phyloP scores from a whole-genome alignment of 2,113 vertebrate species.

The Sturnus vulgaris region DNA sequence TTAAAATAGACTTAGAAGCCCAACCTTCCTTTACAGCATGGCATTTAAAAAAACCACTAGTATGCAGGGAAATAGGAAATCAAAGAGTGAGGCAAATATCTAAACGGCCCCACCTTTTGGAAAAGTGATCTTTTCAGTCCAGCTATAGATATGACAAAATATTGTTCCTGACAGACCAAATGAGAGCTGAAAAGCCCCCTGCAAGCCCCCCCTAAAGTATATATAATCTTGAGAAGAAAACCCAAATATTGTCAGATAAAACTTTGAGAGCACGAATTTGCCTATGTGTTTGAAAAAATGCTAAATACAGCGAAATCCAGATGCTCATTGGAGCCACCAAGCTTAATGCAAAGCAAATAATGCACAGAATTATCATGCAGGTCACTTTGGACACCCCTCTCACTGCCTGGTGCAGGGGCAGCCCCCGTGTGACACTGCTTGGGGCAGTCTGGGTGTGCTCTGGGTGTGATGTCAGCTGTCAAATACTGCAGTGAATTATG shows the following conservation, averaged over 20 bases:
- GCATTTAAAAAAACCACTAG: background rate
- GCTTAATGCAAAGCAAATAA: background rate
- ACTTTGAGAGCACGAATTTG: background rate
- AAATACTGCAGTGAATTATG: background rate
- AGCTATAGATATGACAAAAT: background rate
- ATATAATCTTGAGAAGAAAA: background rate
- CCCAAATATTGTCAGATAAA: background rate
- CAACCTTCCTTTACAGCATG: background rate
- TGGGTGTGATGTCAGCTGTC: background rate
- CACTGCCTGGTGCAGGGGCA: background rate
- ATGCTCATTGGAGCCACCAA: background rate
- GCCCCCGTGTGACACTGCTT: background rate
- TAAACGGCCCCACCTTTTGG: background rate
- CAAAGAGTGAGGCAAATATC: background rate
- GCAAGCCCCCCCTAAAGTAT: background rate
- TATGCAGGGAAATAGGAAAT: background rate
- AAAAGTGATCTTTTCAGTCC: background rate
- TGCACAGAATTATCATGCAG: background rate
- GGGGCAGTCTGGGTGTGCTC: background rate
- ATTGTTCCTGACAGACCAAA: background rate
- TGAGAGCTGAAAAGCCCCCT: background rate
- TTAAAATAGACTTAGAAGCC: background rate
- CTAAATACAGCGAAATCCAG: background rate
- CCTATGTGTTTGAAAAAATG: background rate
- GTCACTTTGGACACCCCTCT: accelerated